Conservation (phyloP, 2,797 vertebrate species). For the Crypturellus tataupa region DNA sequence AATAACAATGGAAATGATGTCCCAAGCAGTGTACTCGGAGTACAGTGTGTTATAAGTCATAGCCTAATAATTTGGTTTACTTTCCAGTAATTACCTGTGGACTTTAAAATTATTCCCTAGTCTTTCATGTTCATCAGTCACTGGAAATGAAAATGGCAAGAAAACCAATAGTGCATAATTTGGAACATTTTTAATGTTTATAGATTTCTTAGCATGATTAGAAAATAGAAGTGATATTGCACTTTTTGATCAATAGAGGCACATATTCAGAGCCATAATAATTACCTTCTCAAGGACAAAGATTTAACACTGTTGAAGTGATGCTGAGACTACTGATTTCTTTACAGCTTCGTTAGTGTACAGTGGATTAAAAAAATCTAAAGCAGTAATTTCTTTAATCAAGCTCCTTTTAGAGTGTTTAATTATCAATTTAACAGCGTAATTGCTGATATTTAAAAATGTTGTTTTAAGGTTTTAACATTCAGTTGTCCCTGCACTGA, state of each 20-base stretch:
- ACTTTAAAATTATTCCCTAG: constrained; percentile 50
- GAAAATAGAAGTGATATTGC: constrained; percentile 26
- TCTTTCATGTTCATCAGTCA: constrained; percentile 59
- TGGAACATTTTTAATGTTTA: constrained; percentile 59
- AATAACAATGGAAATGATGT: constrained; percentile 40
- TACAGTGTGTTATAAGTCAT: constrained; percentile 13
- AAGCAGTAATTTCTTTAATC: background rate
- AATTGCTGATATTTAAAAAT: background rate
- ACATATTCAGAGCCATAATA: constrained; percentile 27
- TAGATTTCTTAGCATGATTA: constrained; percentile 65
- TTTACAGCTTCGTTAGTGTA: background rate
- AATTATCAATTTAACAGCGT: background rate
- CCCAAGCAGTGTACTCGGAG: background rate
- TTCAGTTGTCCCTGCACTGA: background rate
- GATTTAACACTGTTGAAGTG: background rate
- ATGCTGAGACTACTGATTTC: background rate
- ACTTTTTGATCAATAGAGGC: constrained; percentile 34
- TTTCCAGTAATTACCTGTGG: constrained; percentile 63
- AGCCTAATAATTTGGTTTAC: constrained; percentile 53
- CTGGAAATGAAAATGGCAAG: constrained; percentile 61
- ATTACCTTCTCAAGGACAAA: background rate
- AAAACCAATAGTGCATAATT: constrained; percentile 38
- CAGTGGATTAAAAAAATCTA: background rate
- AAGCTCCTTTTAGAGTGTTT: background rate
- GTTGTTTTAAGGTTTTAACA: background rate